Base-by-base conservation (phyloP, 2,113 vertebrate species). In the Neotoma lepida region DNA sequence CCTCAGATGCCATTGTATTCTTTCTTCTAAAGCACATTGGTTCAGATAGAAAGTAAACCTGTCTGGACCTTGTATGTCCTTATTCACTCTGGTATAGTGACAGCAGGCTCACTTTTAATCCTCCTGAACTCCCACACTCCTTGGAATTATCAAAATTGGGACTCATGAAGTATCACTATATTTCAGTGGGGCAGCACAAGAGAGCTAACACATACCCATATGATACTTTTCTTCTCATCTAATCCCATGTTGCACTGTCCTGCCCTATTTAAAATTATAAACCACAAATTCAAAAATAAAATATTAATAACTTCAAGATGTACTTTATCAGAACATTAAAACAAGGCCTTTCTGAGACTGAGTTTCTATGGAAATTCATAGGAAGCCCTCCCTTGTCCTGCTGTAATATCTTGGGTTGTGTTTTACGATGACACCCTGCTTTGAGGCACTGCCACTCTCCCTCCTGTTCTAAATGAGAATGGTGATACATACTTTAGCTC, bases 211-310 rank as follows among this genome's bases (percentile, higher is more conserved):
- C 33, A 70, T 0, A 10, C 0, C 1, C 30, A 26, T 20, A 6
- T 12, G 35, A 9, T 9, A 58, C 4, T 3, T 56, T 54, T 56
- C 80, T 88, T 74, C 33, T 51, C 8, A 15, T n/a, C 26, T 74
- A 15, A 17, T 64, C 1, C 17, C 9, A 24, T 64, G 41, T 63
- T 91, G 41, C 15, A 56, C 1, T 88, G n/a, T 30, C 68, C 24
- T 28, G 51, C 6, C 26, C 41, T 5, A n/a, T 15, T 92, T 86
- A 18, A 94, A 71, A 30, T 93, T 86, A 15, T 46, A 86, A 81
- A 92, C 74, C 17, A 39, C 46, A 86, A 64, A 49, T 70, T 95
- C 64, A 92, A 73, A 82, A 12, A 81, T 51, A 74, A 54, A 39
- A 84, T 89, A 41, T 41, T 39, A 78, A 92, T 41, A 80, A 68